Percentiles rank a stretch among this genome's conserved stretches.
phyloP scores from a whole-genome alignment of 2,797 vertebrate genomes.

The Phrynocephalus vlangalii region DNA sequence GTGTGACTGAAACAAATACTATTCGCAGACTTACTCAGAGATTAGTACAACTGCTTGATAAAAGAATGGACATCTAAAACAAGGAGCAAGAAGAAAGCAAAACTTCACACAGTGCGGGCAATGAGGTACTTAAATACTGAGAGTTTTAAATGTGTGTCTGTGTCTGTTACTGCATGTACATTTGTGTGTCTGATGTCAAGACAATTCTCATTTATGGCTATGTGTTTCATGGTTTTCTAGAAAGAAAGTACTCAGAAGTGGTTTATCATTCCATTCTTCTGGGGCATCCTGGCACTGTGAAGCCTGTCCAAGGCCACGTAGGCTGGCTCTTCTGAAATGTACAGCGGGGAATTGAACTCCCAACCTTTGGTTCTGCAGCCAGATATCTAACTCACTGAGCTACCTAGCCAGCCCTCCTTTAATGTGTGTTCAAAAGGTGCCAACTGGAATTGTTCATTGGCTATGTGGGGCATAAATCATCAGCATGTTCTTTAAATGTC shows the following conservation, averaged over 20 bases:
- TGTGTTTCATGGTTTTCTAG: no score
- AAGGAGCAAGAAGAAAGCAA: rapidly evolving
- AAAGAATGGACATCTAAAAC: neutral
- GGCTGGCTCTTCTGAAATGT: no score
- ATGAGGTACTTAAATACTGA: neutral
- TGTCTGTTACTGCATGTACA: no score
- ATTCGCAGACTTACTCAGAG: rapidly evolving
- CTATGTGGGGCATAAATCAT: neutral
- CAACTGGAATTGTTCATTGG: neutral
- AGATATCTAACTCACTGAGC: no score
- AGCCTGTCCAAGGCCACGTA: no score
- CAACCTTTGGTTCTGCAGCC: no score
- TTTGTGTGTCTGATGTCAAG: no score
- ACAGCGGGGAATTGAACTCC: no score
- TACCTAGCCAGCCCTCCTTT: neutral
- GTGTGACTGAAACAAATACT: rapidly evolving
- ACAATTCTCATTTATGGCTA: no score
- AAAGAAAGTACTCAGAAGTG: no score
- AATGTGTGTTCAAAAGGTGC: neutral
- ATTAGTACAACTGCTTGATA: neutral
- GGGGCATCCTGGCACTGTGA: no score
- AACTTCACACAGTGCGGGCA: neutral
- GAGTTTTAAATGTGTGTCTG: neutral
- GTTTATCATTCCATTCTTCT: no score
- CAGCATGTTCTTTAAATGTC: neutral